Conservation (phyloP, 2,888 invertebrate species). For the Acanthopleura granulata region DNA sequence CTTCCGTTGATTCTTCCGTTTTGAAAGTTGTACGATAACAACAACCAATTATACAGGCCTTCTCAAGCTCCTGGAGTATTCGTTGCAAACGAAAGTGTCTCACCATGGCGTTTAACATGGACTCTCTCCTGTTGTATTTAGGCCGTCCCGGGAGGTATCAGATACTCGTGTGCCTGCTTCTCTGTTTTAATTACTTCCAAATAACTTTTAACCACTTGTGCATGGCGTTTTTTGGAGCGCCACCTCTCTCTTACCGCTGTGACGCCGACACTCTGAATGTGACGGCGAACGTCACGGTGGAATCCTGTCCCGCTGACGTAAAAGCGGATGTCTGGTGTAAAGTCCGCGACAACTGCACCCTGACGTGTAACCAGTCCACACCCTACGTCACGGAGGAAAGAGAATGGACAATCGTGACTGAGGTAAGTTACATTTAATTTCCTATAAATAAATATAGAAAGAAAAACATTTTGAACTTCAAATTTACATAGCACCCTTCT, state of each 20-base stretch:
- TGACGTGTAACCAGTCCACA: neutral
- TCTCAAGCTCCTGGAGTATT: too few relatives aligned
- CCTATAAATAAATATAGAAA: too few relatives aligned
- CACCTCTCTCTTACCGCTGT: neutral
- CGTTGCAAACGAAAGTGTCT: neutral
- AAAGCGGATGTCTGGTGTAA: constrained; percentile 1
- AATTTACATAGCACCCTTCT: too few relatives aligned
- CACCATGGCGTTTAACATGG: constrained; percentile 8
- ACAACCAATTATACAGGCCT: too few relatives aligned
- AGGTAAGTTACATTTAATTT: constrained; percentile 23
- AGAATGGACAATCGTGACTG: constrained; percentile 28
- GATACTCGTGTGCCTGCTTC: neutral
- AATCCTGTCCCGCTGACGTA: neutral
- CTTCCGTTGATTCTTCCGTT: too few relatives aligned
- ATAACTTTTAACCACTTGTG: constrained; percentile 19
- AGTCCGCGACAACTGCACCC: constrained; percentile 11
- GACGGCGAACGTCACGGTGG: neutral
- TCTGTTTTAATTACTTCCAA: constrained; percentile 13
- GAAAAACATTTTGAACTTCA: too few relatives aligned
- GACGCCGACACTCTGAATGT: neutral
- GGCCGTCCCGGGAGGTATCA: constrained; percentile 21
- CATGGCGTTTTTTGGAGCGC: constrained; percentile 22
- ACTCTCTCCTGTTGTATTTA: neutral
- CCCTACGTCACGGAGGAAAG: constrained; percentile 22
- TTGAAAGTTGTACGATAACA: too few relatives aligned